phyloP scores from a whole-genome alignment of 1,140 invertebrate species.

The Lepeophtheirus salmonis region DNA sequence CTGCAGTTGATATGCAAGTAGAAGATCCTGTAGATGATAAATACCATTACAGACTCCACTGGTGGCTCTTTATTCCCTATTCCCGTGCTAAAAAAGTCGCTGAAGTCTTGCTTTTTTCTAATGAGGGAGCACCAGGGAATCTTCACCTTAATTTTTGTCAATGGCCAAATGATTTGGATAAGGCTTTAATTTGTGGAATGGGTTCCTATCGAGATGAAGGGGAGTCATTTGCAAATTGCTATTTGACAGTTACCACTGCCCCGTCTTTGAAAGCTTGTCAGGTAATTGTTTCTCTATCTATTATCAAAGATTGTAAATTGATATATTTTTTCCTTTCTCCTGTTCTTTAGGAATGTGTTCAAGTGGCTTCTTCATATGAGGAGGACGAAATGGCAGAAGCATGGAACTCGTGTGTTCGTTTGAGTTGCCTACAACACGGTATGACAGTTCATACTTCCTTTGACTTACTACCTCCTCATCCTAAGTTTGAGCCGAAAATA shows the following conservation, averaged over 20 bases:
- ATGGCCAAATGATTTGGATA: slow-evolving; percentile 43
- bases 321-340: background rate
- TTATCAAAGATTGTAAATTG: slow-evolving; percentile 12
- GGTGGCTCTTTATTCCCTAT: slow-evolving; percentile 47
- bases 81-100: slow-evolving; percentile 39
- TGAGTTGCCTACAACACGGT: slow-evolving; percentile 43
- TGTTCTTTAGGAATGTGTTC: slow-evolving; percentile 27
- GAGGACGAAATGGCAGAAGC: slow-evolving; percentile 40
- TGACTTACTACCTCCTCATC: slow-evolving; percentile 44
- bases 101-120: slow-evolving; percentile 45
- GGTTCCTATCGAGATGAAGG: slow-evolving; percentile 30
- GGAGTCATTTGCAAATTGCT: slow-evolving; percentile 29
- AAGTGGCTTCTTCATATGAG: slow-evolving; percentile 37
- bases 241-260: slow-evolving; percentile 32
- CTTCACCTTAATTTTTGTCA: slow-evolving; percentile 45
- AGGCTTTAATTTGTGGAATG: slow-evolving; percentile 44
- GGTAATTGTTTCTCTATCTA: slow-evolving; percentile 26
- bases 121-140: slow-evolving; percentile 38
- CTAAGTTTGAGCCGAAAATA: slow-evolving; percentile 38
- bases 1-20: slow-evolving; percentile 35
- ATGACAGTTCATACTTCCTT: slow-evolving; percentile 47
- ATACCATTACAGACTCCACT: slow-evolving; percentile 34
- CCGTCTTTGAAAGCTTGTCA: slow-evolving; percentile 42
- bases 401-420: slow-evolving; percentile 36
- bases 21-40: slow-evolving; percentile 22